These are phyloP conservation scores for Trichacis sp. DNA, from an alignment of 2,888 invertebrate genomes.

Conservation along the genomic window DNA sequence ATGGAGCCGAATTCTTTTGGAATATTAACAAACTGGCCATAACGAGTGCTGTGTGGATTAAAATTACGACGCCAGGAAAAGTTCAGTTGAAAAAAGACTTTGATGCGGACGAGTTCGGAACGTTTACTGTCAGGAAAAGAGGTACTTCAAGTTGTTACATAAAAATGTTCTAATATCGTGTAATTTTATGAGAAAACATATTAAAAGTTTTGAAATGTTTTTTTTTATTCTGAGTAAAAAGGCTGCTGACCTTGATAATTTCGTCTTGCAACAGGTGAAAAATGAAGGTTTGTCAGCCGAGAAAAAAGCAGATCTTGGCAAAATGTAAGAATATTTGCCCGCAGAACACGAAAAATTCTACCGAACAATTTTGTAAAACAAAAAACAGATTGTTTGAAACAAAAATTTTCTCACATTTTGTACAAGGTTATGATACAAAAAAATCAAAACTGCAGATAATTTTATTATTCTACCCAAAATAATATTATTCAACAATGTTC, in stretches of 20 bases:
- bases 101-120: not conserved
- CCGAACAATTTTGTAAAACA: too few species aligned
- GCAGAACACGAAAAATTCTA: too few species aligned
- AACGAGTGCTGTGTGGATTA: constrained; percentile 6
- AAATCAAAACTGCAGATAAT: too few species aligned
- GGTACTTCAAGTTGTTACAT: not conserved
- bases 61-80: constrained; percentile 1
- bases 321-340: constrained; percentile 6
- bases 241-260: not conserved
- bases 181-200: too few species aligned
- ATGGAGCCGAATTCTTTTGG: constrained; percentile 1
- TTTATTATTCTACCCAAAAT: too few species aligned
- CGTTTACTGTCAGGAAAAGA: constrained; percentile 10
- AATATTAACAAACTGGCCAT: not conserved
- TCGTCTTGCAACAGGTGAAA: not conserved
- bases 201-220: not conserved
- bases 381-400: too few species aligned
- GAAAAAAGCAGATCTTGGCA: constrained; percentile 10
- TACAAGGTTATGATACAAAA: too few species aligned
- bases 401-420: too few species aligned
- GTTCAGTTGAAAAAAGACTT: constrained; percentile 5
- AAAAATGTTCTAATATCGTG: too few species aligned
- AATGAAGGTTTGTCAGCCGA: constrained; percentile 1
- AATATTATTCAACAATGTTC: too few species aligned
- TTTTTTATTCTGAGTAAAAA: not conserved